Evolutionary conservation across 2,797 vertebrate genomes (phyloP).

Genomic region (Mastacembelus armatus): DNA sequence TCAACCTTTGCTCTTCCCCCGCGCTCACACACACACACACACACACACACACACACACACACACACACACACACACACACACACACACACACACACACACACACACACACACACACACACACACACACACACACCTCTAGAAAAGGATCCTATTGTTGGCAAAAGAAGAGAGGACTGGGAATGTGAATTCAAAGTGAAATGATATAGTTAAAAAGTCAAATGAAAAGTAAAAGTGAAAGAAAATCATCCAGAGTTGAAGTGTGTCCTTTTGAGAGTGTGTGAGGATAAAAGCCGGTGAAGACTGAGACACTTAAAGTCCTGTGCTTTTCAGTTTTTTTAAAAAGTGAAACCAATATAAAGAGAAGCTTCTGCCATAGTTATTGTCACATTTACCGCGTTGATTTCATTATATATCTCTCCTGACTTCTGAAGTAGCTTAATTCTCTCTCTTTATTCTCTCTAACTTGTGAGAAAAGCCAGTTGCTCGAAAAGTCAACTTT

Average conservation of each 20-base stretch:
- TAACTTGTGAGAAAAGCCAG: not conserved
- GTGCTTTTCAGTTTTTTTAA: constrained; percentile 10
- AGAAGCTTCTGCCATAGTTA: not conserved
- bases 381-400: not conserved
- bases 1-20: constrained; percentile 92
- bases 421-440: not conserved
- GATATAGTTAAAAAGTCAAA: constrained; percentile 78
- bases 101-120: constrained; percentile 1
- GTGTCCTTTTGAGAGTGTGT: constrained; percentile 45
- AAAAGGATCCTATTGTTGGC: constrained; percentile 84
- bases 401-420: not conserved
- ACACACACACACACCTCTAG: constrained; percentile 57
- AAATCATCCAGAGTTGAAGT: constrained; percentile 41
- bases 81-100: not conserved
- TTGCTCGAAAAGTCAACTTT: constrained; percentile 21
- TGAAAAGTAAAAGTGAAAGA: constrained; percentile 59
- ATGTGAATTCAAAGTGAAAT: constrained; percentile 69
- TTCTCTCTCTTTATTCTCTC: not conserved
- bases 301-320: not conserved
- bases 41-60: constrained; percentile 1
- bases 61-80: constrained; percentile 15
- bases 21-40: constrained; percentile 43
- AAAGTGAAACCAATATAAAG: constrained; percentile 25
- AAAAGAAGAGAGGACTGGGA: constrained; percentile 75
- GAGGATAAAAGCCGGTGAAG: constrained; percentile 1